phyloP scores from a whole-genome alignment of 2,113 vertebrate species.

The Butorides virescens region DNA sequence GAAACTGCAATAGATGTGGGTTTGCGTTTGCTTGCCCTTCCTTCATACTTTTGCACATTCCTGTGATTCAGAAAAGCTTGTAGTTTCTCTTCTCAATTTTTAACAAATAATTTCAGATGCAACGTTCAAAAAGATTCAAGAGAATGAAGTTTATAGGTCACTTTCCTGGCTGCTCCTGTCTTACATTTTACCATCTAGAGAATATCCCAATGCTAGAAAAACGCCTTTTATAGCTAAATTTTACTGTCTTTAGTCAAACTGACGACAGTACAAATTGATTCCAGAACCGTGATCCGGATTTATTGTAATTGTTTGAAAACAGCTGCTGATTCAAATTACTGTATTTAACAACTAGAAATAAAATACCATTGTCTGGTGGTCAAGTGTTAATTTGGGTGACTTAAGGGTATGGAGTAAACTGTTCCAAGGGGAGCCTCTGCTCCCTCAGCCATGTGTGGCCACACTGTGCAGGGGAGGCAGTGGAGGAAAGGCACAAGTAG shows the following conservation, averaged over 20 bases:
- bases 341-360: neutral
- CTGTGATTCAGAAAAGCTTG: neutral
- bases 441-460: neutral
- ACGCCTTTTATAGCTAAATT: neutral
- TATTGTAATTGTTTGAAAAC: slow-evolving; percentile 14
- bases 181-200: neutral
- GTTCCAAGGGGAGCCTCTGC: neutral
- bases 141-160: neutral
- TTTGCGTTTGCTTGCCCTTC: neutral
- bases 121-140: neutral
- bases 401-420: neutral
- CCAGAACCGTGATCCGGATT: neutral
- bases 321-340: neutral
- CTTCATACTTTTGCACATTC: neutral
- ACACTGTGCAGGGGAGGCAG: neutral
- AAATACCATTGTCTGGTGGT: neutral
- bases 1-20: neutral
- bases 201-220: neutral
- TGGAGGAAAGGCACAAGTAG: neutral
- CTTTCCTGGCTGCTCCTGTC: neutral
- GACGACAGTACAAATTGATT: neutral
- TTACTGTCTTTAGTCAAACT: neutral
- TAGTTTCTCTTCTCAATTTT: neutral
- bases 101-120: neutral
- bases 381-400: neutral